Base-by-base conservation (phyloP, 2,113 vertebrate species). In the Pomatostomus ruficeps region DNA sequence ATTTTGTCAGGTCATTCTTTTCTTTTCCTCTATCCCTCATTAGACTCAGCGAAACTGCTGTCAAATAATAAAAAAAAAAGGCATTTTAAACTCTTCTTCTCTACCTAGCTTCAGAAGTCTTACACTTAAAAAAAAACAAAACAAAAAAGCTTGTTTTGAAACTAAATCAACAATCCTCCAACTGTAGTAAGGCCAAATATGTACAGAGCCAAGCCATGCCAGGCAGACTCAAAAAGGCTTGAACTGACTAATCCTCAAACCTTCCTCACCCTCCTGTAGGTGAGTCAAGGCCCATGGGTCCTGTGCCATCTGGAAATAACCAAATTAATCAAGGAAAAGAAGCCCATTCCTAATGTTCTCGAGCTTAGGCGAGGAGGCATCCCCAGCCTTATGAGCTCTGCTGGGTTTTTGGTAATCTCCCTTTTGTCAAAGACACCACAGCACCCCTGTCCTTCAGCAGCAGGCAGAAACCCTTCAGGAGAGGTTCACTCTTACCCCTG, bases 1-100 rank as follows among this genome's bases (percentile, higher is more conserved):
- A 88, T 91, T 96, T 94, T 94, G 94, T 80, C 84, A 88, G 85
- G 81, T 73, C 81, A 82, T 81, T 43, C 70, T 94, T 95, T 91
- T 93, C 57, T 91, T 94, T 93, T 71, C 46, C 67, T 93, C 46
- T 66, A 19, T 76, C 19, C 42, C 83, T 95, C 66, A 89, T 80
- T 70, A 93, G 26, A 87, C 24, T 89, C 31, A 18, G 31, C 8
- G 71, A 87, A 91, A 82, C 54, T 89, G 57, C 58, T 91, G 35
- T 76, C 62, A 73, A 74, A 23, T 51, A 43, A 24, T 26, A n/a
- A 52, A 36, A 31, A 48, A 45, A 70, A 23, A 28, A 28, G 7
- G 23, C 11, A 40, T 59, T 73, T 92, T 88, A 42, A 65, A 55
- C 74, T 94, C 17, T 66, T 74, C 31, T 72, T 83, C 54, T 80